Evolutionary conservation across 2,797 vertebrate species (phyloP).

Genomic region (Xenopus petersii): DNA sequence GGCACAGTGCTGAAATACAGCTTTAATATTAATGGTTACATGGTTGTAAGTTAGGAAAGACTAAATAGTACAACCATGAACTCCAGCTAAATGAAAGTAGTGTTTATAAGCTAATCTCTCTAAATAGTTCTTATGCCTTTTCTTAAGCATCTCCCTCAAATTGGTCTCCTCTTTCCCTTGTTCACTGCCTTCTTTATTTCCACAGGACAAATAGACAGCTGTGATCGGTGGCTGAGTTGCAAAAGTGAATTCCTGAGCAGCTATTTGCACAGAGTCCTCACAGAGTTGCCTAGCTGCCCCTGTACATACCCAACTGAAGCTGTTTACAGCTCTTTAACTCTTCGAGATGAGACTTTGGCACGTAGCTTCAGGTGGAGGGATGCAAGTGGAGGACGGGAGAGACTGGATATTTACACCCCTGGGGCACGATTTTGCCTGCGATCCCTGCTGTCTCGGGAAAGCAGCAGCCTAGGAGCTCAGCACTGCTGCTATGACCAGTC

Average conservation of each 20-base stretch:
- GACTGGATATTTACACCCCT: constrained; percentile 90
- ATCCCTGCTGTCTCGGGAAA: constrained; percentile 83
- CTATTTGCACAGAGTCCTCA: constrained; percentile 85
- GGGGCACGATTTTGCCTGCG: constrained; percentile 86
- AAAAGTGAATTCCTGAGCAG: constrained; percentile 89
- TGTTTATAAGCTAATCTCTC: too few relatives aligned
- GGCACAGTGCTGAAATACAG: too few relatives aligned
- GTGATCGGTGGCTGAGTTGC: constrained; percentile 94
- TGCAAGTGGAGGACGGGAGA: constrained; percentile 84
- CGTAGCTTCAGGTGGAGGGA: constrained; percentile 87
- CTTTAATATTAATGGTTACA: too few relatives aligned
- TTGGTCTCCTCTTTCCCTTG: not conserved
- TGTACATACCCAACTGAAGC: constrained; percentile 87
- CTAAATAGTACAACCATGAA: too few relatives aligned
- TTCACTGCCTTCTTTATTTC: constrained; percentile 9
- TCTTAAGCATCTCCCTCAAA: too few relatives aligned
- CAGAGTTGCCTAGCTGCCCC: constrained; percentile 88
- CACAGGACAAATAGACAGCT: constrained; percentile 84
- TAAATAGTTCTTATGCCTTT: too few relatives aligned
- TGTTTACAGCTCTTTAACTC: constrained; percentile 76
- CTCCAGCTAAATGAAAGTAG: too few relatives aligned
- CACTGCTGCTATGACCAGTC: constrained; percentile 88
- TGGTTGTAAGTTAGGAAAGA: too few relatives aligned
- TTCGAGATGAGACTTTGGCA: constrained; percentile 72
- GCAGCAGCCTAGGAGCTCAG: constrained; percentile 86